These are phyloP conservation scores for Chymomyza caudatula DNA, from an alignment of 2,888 invertebrate species.

Conservation along the genomic window DNA sequence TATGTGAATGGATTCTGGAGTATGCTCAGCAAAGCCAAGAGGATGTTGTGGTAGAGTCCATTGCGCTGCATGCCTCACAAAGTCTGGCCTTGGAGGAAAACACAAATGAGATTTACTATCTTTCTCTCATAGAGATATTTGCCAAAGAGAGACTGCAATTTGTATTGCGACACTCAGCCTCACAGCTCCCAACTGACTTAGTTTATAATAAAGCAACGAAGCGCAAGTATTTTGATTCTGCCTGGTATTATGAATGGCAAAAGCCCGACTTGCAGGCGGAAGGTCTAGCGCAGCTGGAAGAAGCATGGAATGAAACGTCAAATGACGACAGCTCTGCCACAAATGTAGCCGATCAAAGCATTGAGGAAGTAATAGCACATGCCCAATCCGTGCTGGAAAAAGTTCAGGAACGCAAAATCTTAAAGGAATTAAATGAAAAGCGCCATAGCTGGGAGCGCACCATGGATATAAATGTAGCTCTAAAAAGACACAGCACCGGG, in stretches of 20 bases:
- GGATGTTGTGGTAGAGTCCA: constrained; percentile 47
- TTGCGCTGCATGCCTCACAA: constrained; percentile 65
- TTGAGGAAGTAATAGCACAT: constrained; percentile 27
- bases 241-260: constrained; percentile 49
- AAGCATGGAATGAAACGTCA: no score
- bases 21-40: constrained; percentile 51
- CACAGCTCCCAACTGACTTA: constrained; percentile 51
- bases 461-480: not conserved
- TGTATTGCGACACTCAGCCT: constrained; percentile 19
- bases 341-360: constrained; percentile 2
- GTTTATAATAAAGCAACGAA: constrained; percentile 56
- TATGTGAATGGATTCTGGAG: constrained; percentile 63
- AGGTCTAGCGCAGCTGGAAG: not conserved
- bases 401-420: constrained; percentile 10
- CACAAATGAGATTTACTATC: constrained; percentile 52
- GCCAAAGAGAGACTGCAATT: constrained; percentile 52
- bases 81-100: constrained; percentile 47
- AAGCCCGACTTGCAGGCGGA: not conserved
- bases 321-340: not conserved
- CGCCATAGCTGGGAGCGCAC: not conserved
- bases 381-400: constrained; percentile 33
- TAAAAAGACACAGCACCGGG: not conserved
- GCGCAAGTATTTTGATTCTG: constrained; percentile 15
- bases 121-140: constrained; percentile 65
- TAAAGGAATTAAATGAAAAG: constrained; percentile 23